Conservation (phyloP, 2,888 invertebrate genomes). For the Drosophila birchii region DNA sequence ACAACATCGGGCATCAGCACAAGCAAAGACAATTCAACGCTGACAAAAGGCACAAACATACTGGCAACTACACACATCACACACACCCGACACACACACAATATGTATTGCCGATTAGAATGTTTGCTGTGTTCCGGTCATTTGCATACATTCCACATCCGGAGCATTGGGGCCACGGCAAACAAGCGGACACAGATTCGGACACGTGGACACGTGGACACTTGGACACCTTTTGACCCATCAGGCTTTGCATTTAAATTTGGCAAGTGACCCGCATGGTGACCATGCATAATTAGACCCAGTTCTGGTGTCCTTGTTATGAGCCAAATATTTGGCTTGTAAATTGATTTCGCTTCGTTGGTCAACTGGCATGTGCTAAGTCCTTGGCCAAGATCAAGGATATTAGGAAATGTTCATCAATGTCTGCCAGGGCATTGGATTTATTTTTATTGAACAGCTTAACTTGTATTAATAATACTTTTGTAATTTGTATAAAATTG, state of each 20-base stretch:
- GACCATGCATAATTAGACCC: conserved; percentile 72
- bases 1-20: conserved; percentile 4
- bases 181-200: conserved; percentile 22
- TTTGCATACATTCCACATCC: conserved; percentile 38
- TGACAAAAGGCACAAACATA: conserved; percentile 29
- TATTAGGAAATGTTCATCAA: conserved; percentile 3
- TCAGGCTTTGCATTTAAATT: conserved; percentile 37
- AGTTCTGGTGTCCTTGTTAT: conserved; percentile 39
- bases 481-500: background rate
- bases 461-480: background rate
- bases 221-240: conserved; percentile 34
- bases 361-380: conserved; percentile 1
- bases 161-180: background rate
- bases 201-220: conserved; percentile 38
- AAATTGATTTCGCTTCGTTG: conserved; percentile 62
- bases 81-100: conserved; percentile 4
- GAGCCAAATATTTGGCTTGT: conserved; percentile 66
- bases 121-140: conserved; percentile 48
- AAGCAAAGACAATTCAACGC: conserved; percentile 31
- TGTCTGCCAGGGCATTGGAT: background rate
- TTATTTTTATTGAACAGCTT: too few species aligned
- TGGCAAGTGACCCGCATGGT: conserved; percentile 57
- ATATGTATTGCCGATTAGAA: conserved; percentile 30
- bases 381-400: conserved; percentile 14
- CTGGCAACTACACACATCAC: conserved; percentile 1